These are phyloP conservation scores for Stegostoma tigrinum DNA, from an alignment of 2,113 vertebrate species.

Conservation along the genomic window DNA sequence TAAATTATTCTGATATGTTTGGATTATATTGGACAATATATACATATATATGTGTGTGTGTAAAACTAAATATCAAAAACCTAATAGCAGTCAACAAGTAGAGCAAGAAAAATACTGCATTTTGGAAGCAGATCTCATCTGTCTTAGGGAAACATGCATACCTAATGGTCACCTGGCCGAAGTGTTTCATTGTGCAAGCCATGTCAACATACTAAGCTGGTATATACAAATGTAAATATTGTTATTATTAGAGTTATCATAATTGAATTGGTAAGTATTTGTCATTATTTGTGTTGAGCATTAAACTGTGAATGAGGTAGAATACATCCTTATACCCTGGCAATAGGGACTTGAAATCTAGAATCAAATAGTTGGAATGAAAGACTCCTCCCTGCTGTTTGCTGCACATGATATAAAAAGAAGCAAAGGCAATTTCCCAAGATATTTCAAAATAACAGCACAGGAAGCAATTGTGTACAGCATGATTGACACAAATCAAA, in stretches of 20 bases:
- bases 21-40: neutral
- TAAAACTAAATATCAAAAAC: neutral
- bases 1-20: neutral
- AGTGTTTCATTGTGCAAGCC: neutral
- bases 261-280: neutral
- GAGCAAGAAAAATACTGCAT: neutral
- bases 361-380: neutral
- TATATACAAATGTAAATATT: neutral
- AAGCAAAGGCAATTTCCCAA: neutral
- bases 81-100: neutral
- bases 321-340: neutral
- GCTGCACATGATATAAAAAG: neutral
- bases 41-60: no score
- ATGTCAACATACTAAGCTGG: neutral
- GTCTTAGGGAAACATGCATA: neutral
- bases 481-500: no score
- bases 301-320: neutral
- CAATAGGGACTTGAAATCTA: neutral
- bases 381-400: neutral
- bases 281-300: neutral
- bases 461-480: no score
- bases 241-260: neutral
- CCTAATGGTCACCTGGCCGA: neutral
- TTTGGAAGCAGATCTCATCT: neutral
- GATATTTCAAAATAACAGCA: neutral